Base-by-base conservation (phyloP, 1,140 invertebrate genomes). In the Orchestia grillus region DNA sequence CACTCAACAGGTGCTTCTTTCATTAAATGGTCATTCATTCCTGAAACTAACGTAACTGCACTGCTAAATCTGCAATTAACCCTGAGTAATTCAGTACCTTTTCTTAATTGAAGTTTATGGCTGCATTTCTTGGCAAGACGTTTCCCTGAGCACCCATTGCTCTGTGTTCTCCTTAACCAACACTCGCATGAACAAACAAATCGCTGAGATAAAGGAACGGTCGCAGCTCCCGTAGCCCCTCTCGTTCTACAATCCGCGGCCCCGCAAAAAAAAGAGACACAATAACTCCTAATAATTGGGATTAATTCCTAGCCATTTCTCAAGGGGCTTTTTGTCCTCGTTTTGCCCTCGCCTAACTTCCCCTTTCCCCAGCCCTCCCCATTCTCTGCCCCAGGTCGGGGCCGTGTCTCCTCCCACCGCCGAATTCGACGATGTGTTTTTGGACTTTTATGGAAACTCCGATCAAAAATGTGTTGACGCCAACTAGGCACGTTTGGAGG, bases 391-490 rank as follows among this genome's bases (percentile, higher is more conserved):
- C 28, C 47, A n/a, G n/a, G n/a, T n/a, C 6, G 47, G 6, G 47
- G 6, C 47, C 47, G 47, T 8, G 11, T 36, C 62, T 28, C 62
- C 11, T 36, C 15, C 11, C 62, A 3, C 62, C 15, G 62, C 62
- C 28, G 28, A 23, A 77, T 77, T 77, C 62, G 62, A 36, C 62
- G 62, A 36, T 23, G 62, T 77, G 28, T 77, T 77, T 77, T 77
- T 77, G 11, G 62, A 19, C 28, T 77, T 15, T 28, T 28, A 77
- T 77, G 62, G 62, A 77, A 77, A 77, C 62, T 77, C 62, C 62
- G 62, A 77, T 77, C 62, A 77, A 77, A 77, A 77, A 77, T 77
- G 62, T 77, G 62, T 77, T 77, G 62, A 77, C 62, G 62, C 62
- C 15, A 77, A 77, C 62, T 77, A 77, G 62, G 62, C 62, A 77